Conservation (phyloP, 2,888 invertebrate genomes). For the Catocala sponsa region DNA sequence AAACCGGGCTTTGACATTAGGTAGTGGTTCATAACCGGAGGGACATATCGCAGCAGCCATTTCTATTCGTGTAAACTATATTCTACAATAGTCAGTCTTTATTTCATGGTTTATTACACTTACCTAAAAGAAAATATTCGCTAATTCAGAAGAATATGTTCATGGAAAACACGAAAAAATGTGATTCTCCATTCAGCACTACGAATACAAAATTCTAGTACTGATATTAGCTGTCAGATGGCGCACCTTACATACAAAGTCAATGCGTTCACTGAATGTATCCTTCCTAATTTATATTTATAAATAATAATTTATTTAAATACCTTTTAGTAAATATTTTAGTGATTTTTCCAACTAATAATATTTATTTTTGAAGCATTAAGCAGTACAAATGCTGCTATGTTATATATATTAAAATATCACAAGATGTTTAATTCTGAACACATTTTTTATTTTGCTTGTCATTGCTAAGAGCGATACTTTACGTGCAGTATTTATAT, state of each 20-base stretch:
- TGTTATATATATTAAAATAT: not conserved
- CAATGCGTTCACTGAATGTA: constrained; percentile 59
- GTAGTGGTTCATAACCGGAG: constrained; percentile 81
- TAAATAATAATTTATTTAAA: not conserved
- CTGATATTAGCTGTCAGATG: constrained; percentile 69
- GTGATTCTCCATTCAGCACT: constrained; percentile 86
- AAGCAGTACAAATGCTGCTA: not conserved
- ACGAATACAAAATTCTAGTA: constrained; percentile 88
- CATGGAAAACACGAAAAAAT: constrained; percentile 86
- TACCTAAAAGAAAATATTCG: constrained; percentile 82
- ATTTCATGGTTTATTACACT: constrained; percentile 61
- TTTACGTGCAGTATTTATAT: constrained; percentile 21
- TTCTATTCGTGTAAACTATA: constrained; percentile 48
- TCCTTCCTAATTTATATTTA: not conserved
- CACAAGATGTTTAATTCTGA: constrained; percentile 40
- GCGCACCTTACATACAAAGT: constrained; percentile 56
- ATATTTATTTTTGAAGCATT: not conserved
- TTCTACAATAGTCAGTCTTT: constrained; percentile 30
- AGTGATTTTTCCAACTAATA: too few species aligned
- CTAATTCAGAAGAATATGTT: constrained; percentile 79
- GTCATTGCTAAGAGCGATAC: constrained; percentile 57
- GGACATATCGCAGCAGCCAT: constrained; percentile 67
- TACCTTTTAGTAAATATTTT: too few species aligned
- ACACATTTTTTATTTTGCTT: constrained; percentile 62
- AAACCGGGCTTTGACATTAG: constrained; percentile 85